phyloP scores from a whole-genome alignment of 2,888 invertebrate species.

The Strigamia crassipes region DNA sequence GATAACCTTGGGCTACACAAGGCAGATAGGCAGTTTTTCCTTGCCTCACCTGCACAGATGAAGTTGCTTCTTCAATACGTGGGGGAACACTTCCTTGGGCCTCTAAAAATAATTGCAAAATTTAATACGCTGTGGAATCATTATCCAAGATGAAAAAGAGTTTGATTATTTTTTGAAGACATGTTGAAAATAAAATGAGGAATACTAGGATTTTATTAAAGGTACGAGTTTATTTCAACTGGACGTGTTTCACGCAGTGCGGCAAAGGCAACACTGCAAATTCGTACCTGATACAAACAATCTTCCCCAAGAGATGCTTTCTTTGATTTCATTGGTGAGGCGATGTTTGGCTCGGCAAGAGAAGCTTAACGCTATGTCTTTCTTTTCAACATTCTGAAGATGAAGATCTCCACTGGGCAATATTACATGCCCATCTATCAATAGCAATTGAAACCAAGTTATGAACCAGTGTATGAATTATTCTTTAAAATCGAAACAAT shows the following conservation, averaged over 20 bases:
- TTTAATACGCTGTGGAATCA: neutral
- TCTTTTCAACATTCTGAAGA: slow-evolving; percentile 39
- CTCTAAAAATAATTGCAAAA: slow-evolving; percentile 33
- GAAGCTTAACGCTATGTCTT: slow-evolving; percentile 7
- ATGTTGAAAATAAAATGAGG: neutral
- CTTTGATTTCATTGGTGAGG: slow-evolving; percentile 39
- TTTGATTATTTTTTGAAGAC: neutral
- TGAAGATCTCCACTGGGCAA: slow-evolving; percentile 45
- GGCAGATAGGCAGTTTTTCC: slow-evolving; percentile 43
- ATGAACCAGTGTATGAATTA: no score
- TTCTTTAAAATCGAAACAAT: no score
- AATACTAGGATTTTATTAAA: neutral
- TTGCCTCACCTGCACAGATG: slow-evolving; percentile 38
- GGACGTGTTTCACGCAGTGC: no score
- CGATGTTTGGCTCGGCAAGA: slow-evolving; percentile 35
- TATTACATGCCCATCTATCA: slow-evolving; percentile 25
- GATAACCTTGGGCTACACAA: slow-evolving; percentile 44
- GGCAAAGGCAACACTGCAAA: no score
- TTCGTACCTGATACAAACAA: slow-evolving; percentile 43
- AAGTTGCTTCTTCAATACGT: slow-evolving; percentile 30
- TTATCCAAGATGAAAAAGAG: neutral
- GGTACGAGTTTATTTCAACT: no score
- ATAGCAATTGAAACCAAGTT: neutral
- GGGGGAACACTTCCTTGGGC: slow-evolving; percentile 44
- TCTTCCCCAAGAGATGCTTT: slow-evolving; percentile 36